Conservation (phyloP, 2,888 invertebrate species). For the Heliconius hortense region DNA sequence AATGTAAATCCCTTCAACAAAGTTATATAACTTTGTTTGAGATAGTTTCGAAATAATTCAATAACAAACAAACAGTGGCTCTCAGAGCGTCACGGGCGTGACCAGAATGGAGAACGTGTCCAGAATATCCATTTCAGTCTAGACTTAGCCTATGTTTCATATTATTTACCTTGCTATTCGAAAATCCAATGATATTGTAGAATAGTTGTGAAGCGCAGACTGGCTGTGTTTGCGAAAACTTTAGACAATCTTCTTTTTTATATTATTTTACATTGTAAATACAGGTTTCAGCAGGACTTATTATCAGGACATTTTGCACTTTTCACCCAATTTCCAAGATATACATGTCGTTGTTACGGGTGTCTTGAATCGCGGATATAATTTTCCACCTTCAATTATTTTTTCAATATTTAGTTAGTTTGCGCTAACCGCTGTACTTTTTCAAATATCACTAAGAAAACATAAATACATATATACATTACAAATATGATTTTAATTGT, state of each 20-base stretch:
- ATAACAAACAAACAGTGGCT: slow-evolving; percentile 38
- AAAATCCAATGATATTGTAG: neutral
- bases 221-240: neutral
- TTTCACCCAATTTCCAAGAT: neutral
- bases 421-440: too few species aligned
- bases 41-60: slow-evolving; percentile 36
- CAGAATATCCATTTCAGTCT: slow-evolving; percentile 25
- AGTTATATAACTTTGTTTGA: slow-evolving; percentile 1
- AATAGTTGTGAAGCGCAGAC: neutral
- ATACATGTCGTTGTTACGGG: too few species aligned
- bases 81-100: slow-evolving; percentile 25
- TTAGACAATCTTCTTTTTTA: neutral
- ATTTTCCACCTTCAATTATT: too few species aligned
- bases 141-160: slow-evolving; percentile 21
- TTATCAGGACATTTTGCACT: neutral
- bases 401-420: too few species aligned
- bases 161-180: neutral
- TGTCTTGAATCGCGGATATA: neutral
- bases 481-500: too few species aligned
- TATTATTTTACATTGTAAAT: neutral
- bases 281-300: neutral
- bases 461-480: too few species aligned
- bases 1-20: neutral
- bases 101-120: slow-evolving; percentile 23
- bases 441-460: too few species aligned